Evolutionary conservation across 2,113 vertebrate species (phyloP).

Genomic region (Crotalus viridis): DNA sequence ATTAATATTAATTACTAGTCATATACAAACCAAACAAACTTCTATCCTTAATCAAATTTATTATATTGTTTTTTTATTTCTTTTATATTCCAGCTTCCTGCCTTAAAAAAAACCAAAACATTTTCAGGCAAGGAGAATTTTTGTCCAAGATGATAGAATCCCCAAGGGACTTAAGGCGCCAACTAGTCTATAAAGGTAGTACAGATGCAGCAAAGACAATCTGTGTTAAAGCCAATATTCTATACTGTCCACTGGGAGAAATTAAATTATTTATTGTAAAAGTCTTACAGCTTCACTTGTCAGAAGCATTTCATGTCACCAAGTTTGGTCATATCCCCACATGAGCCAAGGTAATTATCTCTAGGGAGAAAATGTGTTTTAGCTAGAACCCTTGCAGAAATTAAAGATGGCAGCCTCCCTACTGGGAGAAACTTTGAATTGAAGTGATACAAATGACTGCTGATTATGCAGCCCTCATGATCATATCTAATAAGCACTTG

Average conservation of each 20-base stretch:
- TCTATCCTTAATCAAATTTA: not conserved
- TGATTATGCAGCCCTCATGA: not conserved
- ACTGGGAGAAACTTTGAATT: not conserved
- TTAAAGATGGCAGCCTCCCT: constrained; percentile 9
- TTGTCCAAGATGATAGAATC: not conserved
- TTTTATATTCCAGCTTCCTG: not conserved
- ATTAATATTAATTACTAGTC: not conserved
- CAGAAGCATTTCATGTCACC: constrained; percentile 5
- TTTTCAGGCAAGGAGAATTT: not conserved
- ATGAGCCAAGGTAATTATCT: not conserved
- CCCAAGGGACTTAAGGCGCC: constrained; percentile 7
- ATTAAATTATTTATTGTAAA: constrained; percentile 2
- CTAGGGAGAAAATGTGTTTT: constrained; percentile 12
- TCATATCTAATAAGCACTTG: not conserved
- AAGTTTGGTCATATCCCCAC: not conserved
- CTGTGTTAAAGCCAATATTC: not conserved
- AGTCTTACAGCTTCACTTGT: not conserved
- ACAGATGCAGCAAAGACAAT: not conserved
- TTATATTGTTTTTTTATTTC: not conserved
- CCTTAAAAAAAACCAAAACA: not conserved
- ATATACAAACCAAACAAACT: not conserved
- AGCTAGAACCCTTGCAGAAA: not conserved
- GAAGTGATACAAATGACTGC: not conserved
- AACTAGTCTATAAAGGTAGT: not conserved
- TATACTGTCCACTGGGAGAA: not conserved